phyloP scores from a whole-genome alignment of 2,797 vertebrate genomes.

The Monodelphis domestica region DNA sequence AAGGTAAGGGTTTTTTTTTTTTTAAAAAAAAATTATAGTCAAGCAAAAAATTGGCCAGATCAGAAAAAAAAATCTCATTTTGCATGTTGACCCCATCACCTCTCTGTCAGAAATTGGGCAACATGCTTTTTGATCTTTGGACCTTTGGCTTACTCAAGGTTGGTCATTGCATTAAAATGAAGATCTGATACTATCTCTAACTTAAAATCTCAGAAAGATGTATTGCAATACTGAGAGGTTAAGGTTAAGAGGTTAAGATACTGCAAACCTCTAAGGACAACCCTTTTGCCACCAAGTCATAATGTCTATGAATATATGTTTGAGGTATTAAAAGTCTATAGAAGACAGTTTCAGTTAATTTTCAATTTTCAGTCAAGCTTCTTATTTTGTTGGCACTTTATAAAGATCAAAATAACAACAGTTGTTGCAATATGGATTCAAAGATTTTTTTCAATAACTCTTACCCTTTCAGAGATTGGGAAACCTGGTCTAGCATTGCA shows the following conservation, averaged over 20 bases:
- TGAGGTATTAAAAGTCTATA: background rate
- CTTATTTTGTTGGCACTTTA: background rate
- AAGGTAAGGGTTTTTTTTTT: no score
- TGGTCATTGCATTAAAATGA: background rate
- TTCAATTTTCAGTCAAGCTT: background rate
- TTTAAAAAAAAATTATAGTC: no score
- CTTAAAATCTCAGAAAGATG: background rate
- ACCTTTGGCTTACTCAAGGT: background rate
- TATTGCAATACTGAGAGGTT: background rate
- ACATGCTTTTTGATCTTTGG: background rate
- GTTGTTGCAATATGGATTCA: background rate
- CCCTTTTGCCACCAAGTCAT: background rate
- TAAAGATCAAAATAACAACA: background rate
- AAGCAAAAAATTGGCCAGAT: no score
- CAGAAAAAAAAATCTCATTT: background rate
- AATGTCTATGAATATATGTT: background rate
- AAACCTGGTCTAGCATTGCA: background rate
- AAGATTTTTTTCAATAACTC: background rate
- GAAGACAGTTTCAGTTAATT: background rate
- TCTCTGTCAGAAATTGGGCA: background rate
- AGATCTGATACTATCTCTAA: background rate
- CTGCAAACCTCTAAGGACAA: background rate
- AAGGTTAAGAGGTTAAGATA: no score
- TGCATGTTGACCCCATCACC: background rate
- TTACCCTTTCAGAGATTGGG: background rate